Base-by-base conservation (phyloP, 1,140 invertebrate species). In the Drosophila quadrilineata region DNA sequence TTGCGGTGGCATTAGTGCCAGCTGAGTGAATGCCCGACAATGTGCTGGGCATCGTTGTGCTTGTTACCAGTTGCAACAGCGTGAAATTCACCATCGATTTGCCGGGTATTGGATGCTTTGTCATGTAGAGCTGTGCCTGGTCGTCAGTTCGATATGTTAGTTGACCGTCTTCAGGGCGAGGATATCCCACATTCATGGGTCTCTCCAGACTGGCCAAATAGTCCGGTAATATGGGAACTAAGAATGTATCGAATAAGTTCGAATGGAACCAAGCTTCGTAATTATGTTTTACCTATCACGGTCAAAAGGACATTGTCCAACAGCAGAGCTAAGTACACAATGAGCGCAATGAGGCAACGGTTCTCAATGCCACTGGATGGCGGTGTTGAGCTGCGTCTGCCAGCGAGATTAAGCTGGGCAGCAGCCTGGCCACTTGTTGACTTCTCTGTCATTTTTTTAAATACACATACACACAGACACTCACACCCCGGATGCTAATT, bases 191-290 rank as follows among this genome's bases (percentile, higher is more conserved):
- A 40, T 56, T 38, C 49, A 71, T 16, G 46, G 58, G 72, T 38
- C 60, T 59, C 56, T 94, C 91, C 58, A 93, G 85, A 60, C 92
- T 88, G 91, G 90, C 93, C 29, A 97, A 91, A 88, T 95, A 95
- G 89, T 96, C 95, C 6, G 96, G 96, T 75, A 97, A 93, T 69
- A 97, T 96, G 24, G 96, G 96, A 33, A 97, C 96, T 97, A 50
- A 9, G 58, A 75, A 26, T 35, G 19, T 10, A 14, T 43, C 36
- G 41, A 28, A 16, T 50, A 28, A 59, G 60, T 62, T 53, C 12
- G 21, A 21, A 59, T n/a, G n/a, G n/a, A n/a, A n/a, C n/a, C n/a
- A n/a, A n/a, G n/a, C n/a, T n/a, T n/a, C n/a, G n/a, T n/a, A n/a
- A n/a, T n/a, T n/a, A n/a, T 60, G 14, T 90, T 92, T 94, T 91